Conservation (phyloP, 1,140 invertebrate genomes). For the Nylanderia fulva region DNA sequence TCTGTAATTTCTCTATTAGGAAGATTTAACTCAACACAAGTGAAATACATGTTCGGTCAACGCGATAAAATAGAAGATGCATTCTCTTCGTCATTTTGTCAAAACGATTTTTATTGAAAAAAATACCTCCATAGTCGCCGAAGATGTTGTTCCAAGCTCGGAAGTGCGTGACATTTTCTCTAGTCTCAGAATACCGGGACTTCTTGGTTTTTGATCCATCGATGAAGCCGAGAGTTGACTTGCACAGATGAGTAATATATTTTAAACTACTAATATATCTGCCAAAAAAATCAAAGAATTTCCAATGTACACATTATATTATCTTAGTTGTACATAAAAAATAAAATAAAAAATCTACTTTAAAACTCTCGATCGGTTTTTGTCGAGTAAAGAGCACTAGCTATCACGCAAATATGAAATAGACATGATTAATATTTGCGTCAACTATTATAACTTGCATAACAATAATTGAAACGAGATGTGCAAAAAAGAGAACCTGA, state of each 20-base stretch:
- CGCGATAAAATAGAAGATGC: not conserved
- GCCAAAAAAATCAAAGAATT: not conserved
- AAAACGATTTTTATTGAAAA: not conserved
- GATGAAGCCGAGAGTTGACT: slow-evolving; percentile 1
- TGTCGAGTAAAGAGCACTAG: too few relatives aligned
- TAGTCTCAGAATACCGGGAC: slow-evolving; percentile 27
- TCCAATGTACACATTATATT: not conserved
- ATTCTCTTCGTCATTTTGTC: not conserved
- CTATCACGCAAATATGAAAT: not conserved
- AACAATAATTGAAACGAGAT: not conserved
- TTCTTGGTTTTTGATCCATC: slow-evolving; percentile 3
- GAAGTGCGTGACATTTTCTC: not conserved
- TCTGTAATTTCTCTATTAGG: too few relatives aligned
- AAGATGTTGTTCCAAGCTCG: not conserved
- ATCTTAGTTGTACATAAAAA: too few relatives aligned
- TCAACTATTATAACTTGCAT: not conserved
- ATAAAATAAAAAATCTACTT: not conserved
- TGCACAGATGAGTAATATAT: slow-evolving; percentile 5
- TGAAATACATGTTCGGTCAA: too few relatives aligned
- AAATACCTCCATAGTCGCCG: slow-evolving; percentile 15
- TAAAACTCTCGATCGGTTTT: too few relatives aligned
- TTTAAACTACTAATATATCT: not conserved
- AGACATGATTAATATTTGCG: not conserved
- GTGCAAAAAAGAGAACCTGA: not conserved
- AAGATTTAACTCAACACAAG: too few relatives aligned